These are phyloP conservation scores for Muscicapa comitata DNA, from an alignment of 2,797 vertebrate species.

Conservation along the genomic window DNA sequence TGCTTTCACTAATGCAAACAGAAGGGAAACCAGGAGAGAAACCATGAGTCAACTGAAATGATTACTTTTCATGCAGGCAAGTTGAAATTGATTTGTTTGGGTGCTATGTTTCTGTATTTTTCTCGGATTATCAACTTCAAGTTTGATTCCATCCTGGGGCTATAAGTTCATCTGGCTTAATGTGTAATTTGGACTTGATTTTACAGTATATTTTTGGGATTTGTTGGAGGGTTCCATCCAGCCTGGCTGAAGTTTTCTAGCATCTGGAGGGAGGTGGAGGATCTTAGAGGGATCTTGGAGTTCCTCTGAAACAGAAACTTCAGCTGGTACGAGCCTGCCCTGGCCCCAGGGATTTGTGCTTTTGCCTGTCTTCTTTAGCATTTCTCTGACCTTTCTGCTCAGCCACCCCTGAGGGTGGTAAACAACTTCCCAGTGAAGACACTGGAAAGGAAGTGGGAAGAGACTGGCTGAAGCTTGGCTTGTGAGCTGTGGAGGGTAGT, in stretches of 20 bases:
- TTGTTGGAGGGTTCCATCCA: not conserved
- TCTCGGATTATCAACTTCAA: not conserved
- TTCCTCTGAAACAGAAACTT: not conserved
- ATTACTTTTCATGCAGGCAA: not conserved
- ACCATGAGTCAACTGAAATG: not conserved
- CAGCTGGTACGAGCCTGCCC: fast-evolving
- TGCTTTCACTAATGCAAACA: not conserved
- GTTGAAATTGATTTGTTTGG: not conserved
- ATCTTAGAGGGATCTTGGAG: not conserved
- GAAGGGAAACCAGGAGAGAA: not conserved
- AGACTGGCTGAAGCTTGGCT: not conserved
- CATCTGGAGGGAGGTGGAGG: not conserved
- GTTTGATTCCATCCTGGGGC: not conserved
- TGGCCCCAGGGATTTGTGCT: not conserved
- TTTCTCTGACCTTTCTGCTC: not conserved
- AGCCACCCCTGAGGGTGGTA: not conserved
- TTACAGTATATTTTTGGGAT: not conserved
- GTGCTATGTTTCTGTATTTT: not conserved
- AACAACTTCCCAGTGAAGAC: not conserved
- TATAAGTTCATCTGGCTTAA: not conserved
- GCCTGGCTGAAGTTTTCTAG: not conserved
- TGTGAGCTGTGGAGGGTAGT: not conserved
- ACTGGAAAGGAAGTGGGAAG: not conserved
- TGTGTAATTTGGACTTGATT: not conserved
- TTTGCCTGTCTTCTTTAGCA: not conserved